Base-by-base conservation (phyloP, 2,113 vertebrate species). In the Pionites leucogaster region DNA sequence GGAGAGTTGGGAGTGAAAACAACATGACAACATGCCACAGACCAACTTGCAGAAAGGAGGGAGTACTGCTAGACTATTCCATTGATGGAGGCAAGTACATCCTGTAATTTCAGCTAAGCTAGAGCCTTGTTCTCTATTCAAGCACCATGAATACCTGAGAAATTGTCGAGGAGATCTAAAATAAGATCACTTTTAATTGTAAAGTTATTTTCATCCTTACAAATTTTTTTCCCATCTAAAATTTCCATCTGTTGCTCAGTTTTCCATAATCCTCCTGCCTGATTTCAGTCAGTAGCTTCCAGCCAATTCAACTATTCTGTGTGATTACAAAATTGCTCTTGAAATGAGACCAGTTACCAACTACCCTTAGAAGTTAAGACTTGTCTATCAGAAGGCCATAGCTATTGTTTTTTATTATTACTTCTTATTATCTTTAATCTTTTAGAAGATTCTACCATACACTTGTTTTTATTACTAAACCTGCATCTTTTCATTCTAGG, bases 1-100 rank as follows among this genome's bases (percentile, higher is more conserved):
- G 99, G 13, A 98, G 98, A 95, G 99, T 99, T 67, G 99, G 99
- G 72, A 99, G 99, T 96, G 99, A 99, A 90, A 99, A 98, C 89
- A 99, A 99, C 95, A 99, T 99, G 98, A 99, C 99, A 69, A 98
- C 98, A 60, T 99, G 99, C 75, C 99, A 99, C 93, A 98, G 99
- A 91, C 99, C 99, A 6, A 98, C 98, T n/a, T 99, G 99, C 97
- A 98, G 99, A 75, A 99, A 98, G 96, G 99, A 99, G 90, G 99
- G 99, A 27, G 99, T 99, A 69, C 97, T 99, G 86, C 96, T 99
- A 83, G 99, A 99, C 92, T 99, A 99, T 96, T 99, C 99, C 44
- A 98, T 98, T 7, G 98, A 99, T 81, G 99, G 99, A 99, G 99
- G 99, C 98, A 97, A 62, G 98, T 97, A 74, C 18, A 82, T 57